Conservation (phyloP, 1,140 invertebrate genomes). For the Drosophila oshimai region DNA sequence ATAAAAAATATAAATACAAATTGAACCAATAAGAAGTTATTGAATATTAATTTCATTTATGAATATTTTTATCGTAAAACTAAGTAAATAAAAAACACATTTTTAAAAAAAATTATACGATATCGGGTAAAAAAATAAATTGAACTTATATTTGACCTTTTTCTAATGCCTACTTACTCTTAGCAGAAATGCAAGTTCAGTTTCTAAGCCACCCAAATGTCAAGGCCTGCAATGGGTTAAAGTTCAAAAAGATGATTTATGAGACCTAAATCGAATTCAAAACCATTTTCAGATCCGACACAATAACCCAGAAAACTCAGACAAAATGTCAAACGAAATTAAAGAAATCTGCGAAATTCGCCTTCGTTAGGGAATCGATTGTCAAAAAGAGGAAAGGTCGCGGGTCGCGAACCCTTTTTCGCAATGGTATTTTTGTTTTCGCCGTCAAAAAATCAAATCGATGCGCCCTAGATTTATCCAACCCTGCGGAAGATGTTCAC, state of each 20-base stretch:
- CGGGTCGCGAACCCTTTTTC: constrained; percentile 46
- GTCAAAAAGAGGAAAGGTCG: constrained; percentile 44
- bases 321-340: constrained; percentile 67
- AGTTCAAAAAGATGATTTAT: constrained; percentile 56
- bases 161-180: neutral
- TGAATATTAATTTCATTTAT: too few relatives aligned
- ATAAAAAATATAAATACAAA: too few relatives aligned
- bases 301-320: constrained; percentile 44
- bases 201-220: neutral
- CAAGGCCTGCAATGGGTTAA: neutral
- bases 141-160: neutral
- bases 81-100: too few relatives aligned
- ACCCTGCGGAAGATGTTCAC: constrained; percentile 49
- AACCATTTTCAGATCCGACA: constrained; percentile 52
- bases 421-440: constrained; percentile 36
- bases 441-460: constrained; percentile 70
- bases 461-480: constrained; percentile 14
- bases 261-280: constrained; percentile 44
- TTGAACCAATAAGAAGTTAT: too few relatives aligned
- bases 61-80: too few relatives aligned
- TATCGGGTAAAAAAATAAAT: too few relatives aligned
- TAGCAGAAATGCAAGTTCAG: neutral
- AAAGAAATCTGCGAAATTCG: constrained; percentile 52
- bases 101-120: too few relatives aligned
- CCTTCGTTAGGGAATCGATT: constrained; percentile 70